Evolutionary conservation across 2,888 invertebrate species (phyloP), one percentile per base, ranked within the genome.

Genomic region (Tenodera sinensis): DNA sequence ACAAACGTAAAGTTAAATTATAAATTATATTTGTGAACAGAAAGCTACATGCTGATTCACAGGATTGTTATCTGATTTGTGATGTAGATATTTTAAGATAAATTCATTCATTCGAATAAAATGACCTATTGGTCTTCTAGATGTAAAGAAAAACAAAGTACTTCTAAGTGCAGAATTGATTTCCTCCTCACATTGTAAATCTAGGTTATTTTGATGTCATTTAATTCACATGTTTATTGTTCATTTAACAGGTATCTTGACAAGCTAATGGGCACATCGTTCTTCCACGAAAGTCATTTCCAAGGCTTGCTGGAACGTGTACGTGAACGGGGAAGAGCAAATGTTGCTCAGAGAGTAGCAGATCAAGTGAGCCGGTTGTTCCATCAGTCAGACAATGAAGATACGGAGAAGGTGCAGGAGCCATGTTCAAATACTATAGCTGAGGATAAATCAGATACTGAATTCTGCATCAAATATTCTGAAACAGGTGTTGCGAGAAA

Each of bases 241-340:
- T 85, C 14, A 85, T 82, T 28, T 89, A 71, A 42, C 85, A 93
- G 97, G 91, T 97, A 96, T 92, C 94, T 98, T 93, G 98, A 98
- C 93, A 96, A 97, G 91, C 94, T 97, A 89, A 96, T 98, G 95
- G 97, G 96, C 87, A 98, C 98, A 0, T 95, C 96, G 6, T 98
- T 97, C 93, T 98, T 98, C 93, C 96, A 97, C 91, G 97, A 97
- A 92, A 95, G 96, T 92, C 96, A 97, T 93, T 97, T 97, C 93
- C 95, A 96, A 94, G 96, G 96, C 84, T 93, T 98, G 2, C 92
- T 98, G 88, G 96, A 96, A 91, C 95, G 96, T 54, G 97, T 97
- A 0, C 95, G 97, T 81, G 97, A 97, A 92, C 95, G 96, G 82
- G 97, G 97, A 0, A 94, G 94, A 30, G 94, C 95, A 3, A 95